Evolutionary conservation across 2,888 invertebrate genomes (phyloP).

Genomic region (Rhagophthalmus giganteus): DNA sequence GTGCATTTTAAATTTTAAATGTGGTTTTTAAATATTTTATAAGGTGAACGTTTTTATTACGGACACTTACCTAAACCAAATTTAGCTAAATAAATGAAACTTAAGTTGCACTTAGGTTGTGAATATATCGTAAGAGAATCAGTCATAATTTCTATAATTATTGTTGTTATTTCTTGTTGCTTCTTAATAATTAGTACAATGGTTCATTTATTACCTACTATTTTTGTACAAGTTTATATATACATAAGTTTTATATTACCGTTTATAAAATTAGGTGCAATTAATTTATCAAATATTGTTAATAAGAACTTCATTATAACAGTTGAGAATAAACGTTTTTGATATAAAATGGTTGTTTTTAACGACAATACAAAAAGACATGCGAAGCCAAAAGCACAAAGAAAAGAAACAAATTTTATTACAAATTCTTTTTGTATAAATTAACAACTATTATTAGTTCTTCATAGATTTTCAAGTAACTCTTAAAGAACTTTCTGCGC

Average conservation of each 20-base stretch:
- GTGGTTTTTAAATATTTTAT: constrained; percentile 8
- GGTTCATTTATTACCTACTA: constrained; percentile 9
- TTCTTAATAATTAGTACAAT: constrained; percentile 5
- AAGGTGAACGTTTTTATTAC: constrained; percentile 16
- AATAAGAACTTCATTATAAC: constrained; percentile 17
- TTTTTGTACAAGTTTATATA: constrained; percentile 16
- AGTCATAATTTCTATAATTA: background rate
- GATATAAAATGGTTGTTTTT: no score
- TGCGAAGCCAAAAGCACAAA: no score
- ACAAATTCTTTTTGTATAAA: no score
- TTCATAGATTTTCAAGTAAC: no score
- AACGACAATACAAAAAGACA: no score
- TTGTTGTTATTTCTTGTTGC: background rate
- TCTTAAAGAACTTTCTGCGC: no score
- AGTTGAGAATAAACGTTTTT: constrained; percentile 24
- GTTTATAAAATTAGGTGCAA: constrained; percentile 18
- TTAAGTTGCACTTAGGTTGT: constrained; percentile 3
- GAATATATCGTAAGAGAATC: constrained; percentile 1
- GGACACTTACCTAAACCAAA: constrained; percentile 6
- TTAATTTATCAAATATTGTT: constrained; percentile 18
- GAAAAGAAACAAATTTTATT: no score
- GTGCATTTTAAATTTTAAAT: constrained; percentile 16
- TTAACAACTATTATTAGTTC: no score
- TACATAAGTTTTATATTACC: constrained; percentile 1
- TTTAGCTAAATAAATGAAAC: background rate